Evolutionary conservation across 2,113 vertebrate genomes (phyloP), one percentile per base, ranked within the genome.

Genomic region (Nibea albiflora): DNA sequence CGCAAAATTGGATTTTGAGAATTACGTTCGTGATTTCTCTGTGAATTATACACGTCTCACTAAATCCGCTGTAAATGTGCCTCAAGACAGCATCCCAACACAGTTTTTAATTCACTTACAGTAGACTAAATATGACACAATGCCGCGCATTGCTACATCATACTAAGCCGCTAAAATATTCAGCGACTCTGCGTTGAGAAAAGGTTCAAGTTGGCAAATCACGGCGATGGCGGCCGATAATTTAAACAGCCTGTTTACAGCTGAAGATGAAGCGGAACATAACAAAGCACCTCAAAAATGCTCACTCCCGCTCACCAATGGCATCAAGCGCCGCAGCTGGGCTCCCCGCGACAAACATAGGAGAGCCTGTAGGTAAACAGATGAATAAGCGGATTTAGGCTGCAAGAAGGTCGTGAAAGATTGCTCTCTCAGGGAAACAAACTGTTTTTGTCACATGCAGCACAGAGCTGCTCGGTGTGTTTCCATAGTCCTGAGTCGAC

Each of bases 371-470:
- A 87, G 87, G 81, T 92, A 88, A 91, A 92, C 78, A 81, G 77
- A 88, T 79, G 82, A 92, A 90, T 88, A 91, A 90, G 88, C 60
- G 63, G 87, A 88, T 92, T 91, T 84, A 70, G 67, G 73, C 78
- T 73, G 73, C 76, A 70, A 83, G 69, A 69, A 67, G 80, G 66
- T 79, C 15, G 39, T 89, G 84, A 92, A 85, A 86, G 76, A 90
- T 88, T 85, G 81, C 71, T 77, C 85, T 91, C 78, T 78, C 52
- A 24, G 78, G 77, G 83, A 83, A 87, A 82, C 74, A 61, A 80
- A 87, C 78, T 90, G 24, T 84, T 89, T 84, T 71, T 88, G 88
- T 74, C 68, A 78, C 83, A 73, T 84, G 86, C 79, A 69, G 83
- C 79, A 76, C 52, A 70, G 78, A 80, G 74, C 83, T 82, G 81